phyloP scores from a whole-genome alignment of 2,113 vertebrate genomes.

The Eonycteris spelaea region DNA sequence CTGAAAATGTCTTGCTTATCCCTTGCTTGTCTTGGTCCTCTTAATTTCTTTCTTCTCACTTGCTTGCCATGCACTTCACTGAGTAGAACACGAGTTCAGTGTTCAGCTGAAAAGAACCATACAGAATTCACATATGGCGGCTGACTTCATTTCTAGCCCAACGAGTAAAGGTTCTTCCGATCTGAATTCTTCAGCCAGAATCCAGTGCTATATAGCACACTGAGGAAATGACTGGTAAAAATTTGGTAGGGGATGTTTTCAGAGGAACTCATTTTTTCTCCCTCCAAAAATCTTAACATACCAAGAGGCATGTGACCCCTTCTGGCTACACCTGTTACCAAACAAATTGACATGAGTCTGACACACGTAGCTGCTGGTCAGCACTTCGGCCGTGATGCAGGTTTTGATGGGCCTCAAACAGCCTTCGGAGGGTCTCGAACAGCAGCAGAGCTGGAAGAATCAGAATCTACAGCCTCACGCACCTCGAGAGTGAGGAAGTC shows the following conservation, averaged over 20 bases:
- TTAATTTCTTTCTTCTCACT: background rate
- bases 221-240: background rate
- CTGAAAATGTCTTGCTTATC: background rate
- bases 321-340: background rate
- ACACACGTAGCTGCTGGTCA: background rate
- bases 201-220: background rate
- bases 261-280: background rate
- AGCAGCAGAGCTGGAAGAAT: background rate
- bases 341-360: background rate
- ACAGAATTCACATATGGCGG: background rate
- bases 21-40: background rate
- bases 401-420: background rate
- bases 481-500: background rate
- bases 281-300: background rate
- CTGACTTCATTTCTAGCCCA: background rate
- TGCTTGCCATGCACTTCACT: slow-evolving; percentile 5
- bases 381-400: background rate
- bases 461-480: background rate
- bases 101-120: background rate
- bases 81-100: background rate
- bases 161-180: background rate
- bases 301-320: background rate
- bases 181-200: background rate
- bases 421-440: background rate
- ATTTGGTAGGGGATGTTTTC: background rate